Conservation (phyloP, 2,113 vertebrate species). For the Phasianus colchicus region DNA sequence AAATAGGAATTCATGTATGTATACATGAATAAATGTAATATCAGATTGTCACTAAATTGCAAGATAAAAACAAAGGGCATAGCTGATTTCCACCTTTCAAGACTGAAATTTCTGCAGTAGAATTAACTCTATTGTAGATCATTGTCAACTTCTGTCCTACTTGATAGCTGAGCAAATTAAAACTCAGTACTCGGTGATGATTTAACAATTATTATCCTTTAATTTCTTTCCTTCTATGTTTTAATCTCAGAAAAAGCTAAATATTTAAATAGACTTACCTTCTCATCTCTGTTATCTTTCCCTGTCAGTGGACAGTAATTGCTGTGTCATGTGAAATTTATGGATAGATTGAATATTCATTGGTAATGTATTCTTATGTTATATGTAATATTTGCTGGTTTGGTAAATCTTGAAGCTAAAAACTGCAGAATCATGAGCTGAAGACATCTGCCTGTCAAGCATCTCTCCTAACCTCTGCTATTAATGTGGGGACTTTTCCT, state of each 20-base stretch:
- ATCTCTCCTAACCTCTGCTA: background rate
- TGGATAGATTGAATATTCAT: background rate
- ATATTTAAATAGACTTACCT: background rate
- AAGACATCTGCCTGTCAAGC: background rate
- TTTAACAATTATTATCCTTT: background rate
- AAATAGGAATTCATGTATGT: background rate
- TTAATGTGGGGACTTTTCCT: background rate
- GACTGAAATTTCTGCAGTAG: background rate
- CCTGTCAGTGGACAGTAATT: background rate
- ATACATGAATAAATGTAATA: background rate
- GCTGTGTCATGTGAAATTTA: background rate
- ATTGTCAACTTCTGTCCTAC: background rate
- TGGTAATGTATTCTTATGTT: background rate
- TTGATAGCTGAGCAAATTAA: accelerated
- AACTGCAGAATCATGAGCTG: background rate
- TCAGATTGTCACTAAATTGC: background rate
- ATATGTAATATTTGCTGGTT: background rate
- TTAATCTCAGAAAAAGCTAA: background rate
- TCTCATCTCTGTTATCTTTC: background rate
- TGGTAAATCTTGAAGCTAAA: background rate
- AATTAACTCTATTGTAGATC: background rate
- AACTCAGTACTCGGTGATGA: background rate
- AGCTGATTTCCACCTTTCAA: background rate
- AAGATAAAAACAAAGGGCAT: background rate
- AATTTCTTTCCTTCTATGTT: background rate